Evolutionary conservation across 2,113 vertebrate species (phyloP).

Genomic region (Stigmatopora nigra): DNA sequence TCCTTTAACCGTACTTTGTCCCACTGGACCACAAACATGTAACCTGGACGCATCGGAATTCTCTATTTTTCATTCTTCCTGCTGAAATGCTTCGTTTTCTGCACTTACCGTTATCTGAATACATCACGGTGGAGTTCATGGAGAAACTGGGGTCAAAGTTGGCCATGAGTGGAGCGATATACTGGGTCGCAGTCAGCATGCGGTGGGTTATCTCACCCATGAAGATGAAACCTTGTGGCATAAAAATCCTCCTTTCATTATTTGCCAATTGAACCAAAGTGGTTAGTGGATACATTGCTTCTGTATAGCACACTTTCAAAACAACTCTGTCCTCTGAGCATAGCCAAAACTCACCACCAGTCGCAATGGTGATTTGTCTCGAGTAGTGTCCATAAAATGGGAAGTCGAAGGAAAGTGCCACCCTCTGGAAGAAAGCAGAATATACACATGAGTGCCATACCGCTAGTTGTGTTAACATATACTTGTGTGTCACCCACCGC

Average conservation of each 20-base stretch:
- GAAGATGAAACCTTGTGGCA: conserved; percentile 84
- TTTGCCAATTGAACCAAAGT: background rate
- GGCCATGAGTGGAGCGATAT: conserved; percentile 92
- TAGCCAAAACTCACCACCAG: conserved; percentile 74
- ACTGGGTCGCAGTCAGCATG: conserved; percentile 95
- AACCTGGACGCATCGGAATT: conserved; percentile 64
- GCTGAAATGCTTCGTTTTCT: background rate
- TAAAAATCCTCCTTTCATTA: background rate
- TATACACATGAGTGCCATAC: background rate
- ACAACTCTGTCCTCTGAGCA: background rate
- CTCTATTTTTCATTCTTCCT: background rate
- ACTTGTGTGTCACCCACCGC: conserved; percentile 72
- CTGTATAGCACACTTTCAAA: background rate
- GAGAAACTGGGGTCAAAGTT: conserved; percentile 96
- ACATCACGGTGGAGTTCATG: conserved; percentile 81
- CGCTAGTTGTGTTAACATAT: background rate
- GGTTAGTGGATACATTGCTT: background rate
- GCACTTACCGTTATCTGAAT: conserved; percentile 84
- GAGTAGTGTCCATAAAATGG: conserved; percentile 91
- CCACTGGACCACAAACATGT: conserved; percentile 85
- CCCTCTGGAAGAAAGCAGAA: conserved; percentile 65
- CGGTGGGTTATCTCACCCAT: conserved; percentile 85
- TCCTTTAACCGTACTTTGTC: conserved; percentile 81
- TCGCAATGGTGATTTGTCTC: conserved; percentile 89
- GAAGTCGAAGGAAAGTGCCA: conserved; percentile 88